Evolutionary conservation across 2,113 vertebrate species (phyloP).

Genomic region (Callionymus lyra): DNA sequence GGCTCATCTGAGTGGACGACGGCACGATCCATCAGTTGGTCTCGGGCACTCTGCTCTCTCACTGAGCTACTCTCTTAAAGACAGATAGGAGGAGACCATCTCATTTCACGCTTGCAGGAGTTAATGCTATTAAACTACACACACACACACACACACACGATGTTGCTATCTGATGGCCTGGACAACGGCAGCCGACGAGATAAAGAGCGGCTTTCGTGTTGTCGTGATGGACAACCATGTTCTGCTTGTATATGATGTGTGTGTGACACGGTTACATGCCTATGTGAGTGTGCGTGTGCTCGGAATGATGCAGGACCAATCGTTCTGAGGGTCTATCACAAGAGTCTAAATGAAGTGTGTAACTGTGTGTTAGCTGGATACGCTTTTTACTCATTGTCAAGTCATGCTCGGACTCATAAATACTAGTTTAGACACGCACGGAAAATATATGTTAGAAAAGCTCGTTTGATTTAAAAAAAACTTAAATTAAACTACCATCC

Average conservation of each 20-base stretch:
- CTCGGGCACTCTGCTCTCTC: conserved; percentile 32
- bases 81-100: conserved; percentile 48
- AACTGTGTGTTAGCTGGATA: conserved; percentile 8
- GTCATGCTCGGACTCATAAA: no score
- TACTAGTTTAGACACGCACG: no score
- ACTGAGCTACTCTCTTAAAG: conserved; percentile 34
- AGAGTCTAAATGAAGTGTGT: conserved; percentile 44
- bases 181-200: conserved; percentile 23
- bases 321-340: conserved; percentile 57
- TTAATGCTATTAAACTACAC: conserved; percentile 48
- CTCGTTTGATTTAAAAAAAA: no score
- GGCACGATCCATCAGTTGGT: conserved; percentile 42
- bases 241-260: conserved; percentile 19
- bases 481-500: no score
- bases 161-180: conserved; percentile 34
- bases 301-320: conserved; percentile 41
- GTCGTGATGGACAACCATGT: conserved; percentile 26
- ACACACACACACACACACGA: conserved; percentile 11
- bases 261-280: conserved; percentile 7
- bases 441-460: no score
- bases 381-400: no score
- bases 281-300: conserved; percentile 8
- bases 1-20: conserved; percentile 20
- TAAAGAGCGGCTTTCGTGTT: conserved; percentile 35
- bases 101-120: conserved; percentile 56